These are phyloP conservation scores for Geotrupes spiniger DNA, from an alignment of 2,888 invertebrate species.

Conservation along the genomic window DNA sequence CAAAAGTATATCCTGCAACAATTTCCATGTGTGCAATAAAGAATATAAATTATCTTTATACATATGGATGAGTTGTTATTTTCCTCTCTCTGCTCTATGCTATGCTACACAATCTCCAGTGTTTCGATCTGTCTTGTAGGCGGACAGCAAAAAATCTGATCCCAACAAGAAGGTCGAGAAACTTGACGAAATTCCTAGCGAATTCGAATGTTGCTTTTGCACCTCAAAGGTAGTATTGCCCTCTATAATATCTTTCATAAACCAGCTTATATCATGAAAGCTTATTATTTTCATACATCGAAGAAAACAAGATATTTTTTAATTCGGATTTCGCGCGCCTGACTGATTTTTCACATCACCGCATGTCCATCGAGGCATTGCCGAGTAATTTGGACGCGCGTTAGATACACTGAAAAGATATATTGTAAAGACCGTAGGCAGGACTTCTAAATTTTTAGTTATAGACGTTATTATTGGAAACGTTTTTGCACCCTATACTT, in stretches of 20 bases:
- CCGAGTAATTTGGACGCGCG: no score
- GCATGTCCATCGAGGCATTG: no score
- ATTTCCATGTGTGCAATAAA: background rate
- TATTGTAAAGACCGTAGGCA: no score
- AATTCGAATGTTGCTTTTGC: constrained; percentile 97
- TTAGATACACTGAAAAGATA: no score
- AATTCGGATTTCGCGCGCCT: background rate
- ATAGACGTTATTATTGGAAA: no score
- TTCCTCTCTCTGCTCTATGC: constrained; percentile 29
- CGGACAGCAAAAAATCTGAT: constrained; percentile 61
- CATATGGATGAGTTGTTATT: constrained; percentile 16
- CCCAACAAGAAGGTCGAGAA: constrained; percentile 55
- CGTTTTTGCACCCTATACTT: no score
- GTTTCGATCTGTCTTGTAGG: constrained; percentile 48
- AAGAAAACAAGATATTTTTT: background rate
- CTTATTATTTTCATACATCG: constrained; percentile 12
- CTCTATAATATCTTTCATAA: constrained; percentile 30
- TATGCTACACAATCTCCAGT: constrained; percentile 30
- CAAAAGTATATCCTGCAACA: background rate
- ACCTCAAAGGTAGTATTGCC: constrained; percentile 80
- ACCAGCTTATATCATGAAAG: constrained; percentile 16
- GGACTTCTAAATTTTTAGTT: no score
- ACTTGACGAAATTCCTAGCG: constrained; percentile 88
- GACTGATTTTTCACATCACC: no score
- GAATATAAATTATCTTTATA: constrained; percentile 6